phyloP scores from a whole-genome alignment of 2,113 vertebrate genomes.

The Rhinoptilus africanus region DNA sequence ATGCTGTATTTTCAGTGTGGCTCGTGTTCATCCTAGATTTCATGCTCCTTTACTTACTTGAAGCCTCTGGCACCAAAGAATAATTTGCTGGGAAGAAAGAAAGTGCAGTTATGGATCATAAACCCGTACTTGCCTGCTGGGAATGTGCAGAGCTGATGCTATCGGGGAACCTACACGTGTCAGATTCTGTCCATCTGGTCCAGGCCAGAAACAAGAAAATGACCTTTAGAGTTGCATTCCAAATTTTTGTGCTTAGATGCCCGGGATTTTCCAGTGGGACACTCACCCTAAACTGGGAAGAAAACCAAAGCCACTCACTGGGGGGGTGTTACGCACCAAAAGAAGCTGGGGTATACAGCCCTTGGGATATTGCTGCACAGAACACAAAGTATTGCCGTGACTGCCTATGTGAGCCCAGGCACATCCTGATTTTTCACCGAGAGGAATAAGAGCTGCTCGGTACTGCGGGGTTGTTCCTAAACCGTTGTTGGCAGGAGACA shows the following conservation, averaged over 20 bases:
- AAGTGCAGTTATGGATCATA: conserved; percentile 21
- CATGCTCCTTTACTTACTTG: conserved; percentile 3
- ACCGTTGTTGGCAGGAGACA: background rate
- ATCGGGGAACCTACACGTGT: conserved; percentile 7
- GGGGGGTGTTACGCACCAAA: background rate
- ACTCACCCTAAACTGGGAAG: background rate
- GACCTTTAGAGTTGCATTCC: background rate
- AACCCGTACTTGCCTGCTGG: conserved; percentile 6
- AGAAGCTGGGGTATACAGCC: background rate
- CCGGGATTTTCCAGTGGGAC: background rate
- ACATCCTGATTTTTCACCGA: background rate
- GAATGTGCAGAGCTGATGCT: background rate
- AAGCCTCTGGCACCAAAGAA: conserved; percentile 17
- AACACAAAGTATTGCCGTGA: background rate
- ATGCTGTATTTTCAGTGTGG: background rate
- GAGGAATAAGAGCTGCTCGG: background rate
- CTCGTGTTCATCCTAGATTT: background rate
- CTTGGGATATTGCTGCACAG: background rate
- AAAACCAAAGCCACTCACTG: background rate
- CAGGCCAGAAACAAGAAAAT: conserved; percentile 18
- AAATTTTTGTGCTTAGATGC: background rate
- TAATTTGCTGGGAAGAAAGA: background rate
- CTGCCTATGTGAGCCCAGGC: background rate
- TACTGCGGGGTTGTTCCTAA: background rate
- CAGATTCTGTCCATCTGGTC: background rate